These are phyloP conservation scores for Lathamus discolor DNA, from an alignment of 2,113 vertebrate species.

Conservation along the genomic window DNA sequence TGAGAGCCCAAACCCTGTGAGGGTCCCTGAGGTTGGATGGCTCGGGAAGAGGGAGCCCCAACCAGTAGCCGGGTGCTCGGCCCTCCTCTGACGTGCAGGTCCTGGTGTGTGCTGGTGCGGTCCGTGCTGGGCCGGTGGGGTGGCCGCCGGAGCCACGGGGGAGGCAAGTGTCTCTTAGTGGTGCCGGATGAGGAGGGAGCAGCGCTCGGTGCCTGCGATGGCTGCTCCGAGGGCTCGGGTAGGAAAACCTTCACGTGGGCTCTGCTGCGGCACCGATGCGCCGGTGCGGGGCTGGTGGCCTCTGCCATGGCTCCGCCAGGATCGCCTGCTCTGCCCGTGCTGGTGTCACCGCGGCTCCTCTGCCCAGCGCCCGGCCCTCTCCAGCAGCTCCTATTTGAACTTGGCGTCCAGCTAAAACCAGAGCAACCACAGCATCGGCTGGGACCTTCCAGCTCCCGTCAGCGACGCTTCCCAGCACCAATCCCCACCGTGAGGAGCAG, in stretches of 20 bases:
- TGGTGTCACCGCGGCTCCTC: background rate
- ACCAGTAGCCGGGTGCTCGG: background rate
- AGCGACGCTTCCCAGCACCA: background rate
- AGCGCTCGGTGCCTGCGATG: no score
- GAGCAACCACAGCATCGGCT: background rate
- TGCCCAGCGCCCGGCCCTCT: background rate
- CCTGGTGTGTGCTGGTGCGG: background rate
- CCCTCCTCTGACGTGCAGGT: background rate
- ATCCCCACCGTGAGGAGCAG: background rate
- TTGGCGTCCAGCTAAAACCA: conserved; percentile 53
- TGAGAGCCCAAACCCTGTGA: background rate
- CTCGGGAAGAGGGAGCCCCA: background rate
- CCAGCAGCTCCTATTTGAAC: background rate
- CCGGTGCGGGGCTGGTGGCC: no score
- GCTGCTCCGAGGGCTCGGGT: background rate
- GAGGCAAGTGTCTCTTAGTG: background rate
- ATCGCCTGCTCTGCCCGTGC: background rate
- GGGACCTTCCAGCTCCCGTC: background rate
- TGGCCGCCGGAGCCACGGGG: background rate
- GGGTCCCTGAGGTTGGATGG: rapidly evolving
- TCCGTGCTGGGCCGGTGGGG: no score
- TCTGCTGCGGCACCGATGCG: background rate
- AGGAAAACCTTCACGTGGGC: background rate
- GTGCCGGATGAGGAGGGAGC: background rate
- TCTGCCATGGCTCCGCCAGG: background rate